phyloP scores from a whole-genome alignment of 2,888 invertebrate species.

The Tetropium fuscum region DNA sequence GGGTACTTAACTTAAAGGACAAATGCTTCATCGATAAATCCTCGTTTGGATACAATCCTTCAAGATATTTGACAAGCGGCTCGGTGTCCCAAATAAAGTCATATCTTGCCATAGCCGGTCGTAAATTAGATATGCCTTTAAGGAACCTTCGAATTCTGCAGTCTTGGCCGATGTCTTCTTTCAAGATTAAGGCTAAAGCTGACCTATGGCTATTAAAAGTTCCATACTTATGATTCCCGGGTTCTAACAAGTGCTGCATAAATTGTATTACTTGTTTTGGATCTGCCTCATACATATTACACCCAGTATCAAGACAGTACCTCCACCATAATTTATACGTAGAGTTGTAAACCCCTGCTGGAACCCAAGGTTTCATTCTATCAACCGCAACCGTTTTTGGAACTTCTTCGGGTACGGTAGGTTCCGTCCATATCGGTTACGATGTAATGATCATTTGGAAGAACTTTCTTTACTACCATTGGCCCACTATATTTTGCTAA shows the following conservation, averaged over 20 bases:
- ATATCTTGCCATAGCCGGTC: constrained; percentile 42
- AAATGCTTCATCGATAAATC: constrained; percentile 24
- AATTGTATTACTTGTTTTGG: neutral
- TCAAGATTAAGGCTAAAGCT: constrained; percentile 18
- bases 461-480: constrained; percentile 36
- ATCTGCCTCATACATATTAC: constrained; percentile 8
- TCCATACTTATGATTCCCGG: neutral
- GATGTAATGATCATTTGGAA: constrained; percentile 37
- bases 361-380: constrained; percentile 31
- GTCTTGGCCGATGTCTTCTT: constrained; percentile 5
- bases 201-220: constrained; percentile 23
- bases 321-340: constrained; percentile 40
- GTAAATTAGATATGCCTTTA: constrained; percentile 38
- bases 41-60: constrained; percentile 13
- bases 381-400: constrained; percentile 36
- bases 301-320: constrained; percentile 27
- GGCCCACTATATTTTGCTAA: constrained; percentile 33
- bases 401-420: constrained; percentile 15
- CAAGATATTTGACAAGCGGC: constrained; percentile 38
- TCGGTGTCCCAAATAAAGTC: constrained; percentile 39
- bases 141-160: constrained; percentile 38
- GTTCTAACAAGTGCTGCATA: neutral
- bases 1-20: constrained; percentile 33
- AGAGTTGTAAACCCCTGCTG: constrained; percentile 37
- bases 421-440: constrained; percentile 33